These are phyloP conservation scores for Ruditapes philippinarum DNA, from an alignment of 1,140 invertebrate species.

Conservation along the genomic window DNA sequence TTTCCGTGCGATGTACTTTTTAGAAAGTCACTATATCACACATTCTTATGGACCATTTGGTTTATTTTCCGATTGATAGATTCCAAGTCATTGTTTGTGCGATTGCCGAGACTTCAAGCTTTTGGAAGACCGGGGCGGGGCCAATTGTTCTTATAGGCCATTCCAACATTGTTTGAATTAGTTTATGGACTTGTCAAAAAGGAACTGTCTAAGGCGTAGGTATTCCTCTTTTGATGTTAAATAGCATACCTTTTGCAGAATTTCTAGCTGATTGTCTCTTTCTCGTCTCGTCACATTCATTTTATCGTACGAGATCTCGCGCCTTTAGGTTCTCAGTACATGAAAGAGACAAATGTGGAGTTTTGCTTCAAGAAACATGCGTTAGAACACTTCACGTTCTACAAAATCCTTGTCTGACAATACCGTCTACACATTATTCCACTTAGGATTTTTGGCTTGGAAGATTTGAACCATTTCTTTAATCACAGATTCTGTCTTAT, in stretches of 20 bases:
- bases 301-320: background rate
- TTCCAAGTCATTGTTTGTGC: background rate
- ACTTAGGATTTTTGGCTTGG: background rate
- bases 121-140: background rate
- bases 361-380: background rate
- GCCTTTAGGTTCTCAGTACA: background rate
- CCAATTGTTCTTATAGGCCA: background rate
- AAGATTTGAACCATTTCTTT: background rate
- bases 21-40: background rate
- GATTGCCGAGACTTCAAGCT: background rate
- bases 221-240: background rate
- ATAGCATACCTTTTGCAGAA: background rate
- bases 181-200: background rate
- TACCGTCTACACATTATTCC: background rate
- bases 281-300: background rate
- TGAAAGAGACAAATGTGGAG: background rate
- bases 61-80: background rate
- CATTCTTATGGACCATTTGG: background rate
- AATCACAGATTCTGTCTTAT: background rate
- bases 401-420: background rate
- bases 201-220: background rate
- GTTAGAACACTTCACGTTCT: background rate
- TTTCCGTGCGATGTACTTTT: background rate
- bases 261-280: background rate
- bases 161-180: background rate